Evolutionary conservation across 1,140 invertebrate species (phyloP).

Genomic region (Drosophila equinoxialis): DNA sequence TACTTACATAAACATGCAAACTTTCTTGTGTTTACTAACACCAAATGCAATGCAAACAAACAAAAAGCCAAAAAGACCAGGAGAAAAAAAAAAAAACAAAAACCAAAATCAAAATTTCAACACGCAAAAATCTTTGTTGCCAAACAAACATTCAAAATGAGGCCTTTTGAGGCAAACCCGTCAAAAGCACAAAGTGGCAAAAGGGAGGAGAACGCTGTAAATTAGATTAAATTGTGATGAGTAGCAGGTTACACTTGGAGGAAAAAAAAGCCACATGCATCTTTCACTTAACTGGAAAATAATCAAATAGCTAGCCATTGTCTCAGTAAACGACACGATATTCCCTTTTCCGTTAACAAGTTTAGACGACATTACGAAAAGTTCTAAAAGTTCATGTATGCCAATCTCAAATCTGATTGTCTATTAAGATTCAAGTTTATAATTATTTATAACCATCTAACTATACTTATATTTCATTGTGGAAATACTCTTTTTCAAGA

Average conservation of each 20-base stretch:
- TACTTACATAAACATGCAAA: conserved; percentile 22
- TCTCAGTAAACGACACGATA: too few species aligned
- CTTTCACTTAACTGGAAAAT: not conserved
- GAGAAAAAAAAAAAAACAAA: not conserved
- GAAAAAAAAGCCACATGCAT: conserved; percentile 1
- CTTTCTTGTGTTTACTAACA: conserved; percentile 18
- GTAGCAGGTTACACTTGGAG: conserved; percentile 7
- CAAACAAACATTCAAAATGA: conserved; percentile 15
- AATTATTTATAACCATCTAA: too few species aligned
- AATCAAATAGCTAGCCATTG: too few species aligned
- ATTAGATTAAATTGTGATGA: conserved; percentile 14
- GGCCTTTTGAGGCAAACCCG: not conserved
- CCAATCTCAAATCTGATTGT: too few species aligned
- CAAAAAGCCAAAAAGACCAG: conserved; percentile 1
- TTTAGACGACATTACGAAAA: too few species aligned
- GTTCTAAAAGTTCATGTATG: too few species aligned
- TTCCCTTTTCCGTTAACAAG: too few species aligned
- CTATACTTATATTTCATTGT: too few species aligned
- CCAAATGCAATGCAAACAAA: conserved; percentile 19
- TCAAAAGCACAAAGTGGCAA: not conserved
- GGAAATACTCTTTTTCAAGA: not conserved
- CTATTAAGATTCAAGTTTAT: too few species aligned
- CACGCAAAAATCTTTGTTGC: conserved; percentile 22
- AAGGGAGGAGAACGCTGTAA: not conserved
- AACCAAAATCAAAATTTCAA: conserved; percentile 16